Evolutionary conservation across 2,888 invertebrate species (phyloP), one percentile per base, ranked within the genome.

Genomic region (Listrodromus nycthemerus): DNA sequence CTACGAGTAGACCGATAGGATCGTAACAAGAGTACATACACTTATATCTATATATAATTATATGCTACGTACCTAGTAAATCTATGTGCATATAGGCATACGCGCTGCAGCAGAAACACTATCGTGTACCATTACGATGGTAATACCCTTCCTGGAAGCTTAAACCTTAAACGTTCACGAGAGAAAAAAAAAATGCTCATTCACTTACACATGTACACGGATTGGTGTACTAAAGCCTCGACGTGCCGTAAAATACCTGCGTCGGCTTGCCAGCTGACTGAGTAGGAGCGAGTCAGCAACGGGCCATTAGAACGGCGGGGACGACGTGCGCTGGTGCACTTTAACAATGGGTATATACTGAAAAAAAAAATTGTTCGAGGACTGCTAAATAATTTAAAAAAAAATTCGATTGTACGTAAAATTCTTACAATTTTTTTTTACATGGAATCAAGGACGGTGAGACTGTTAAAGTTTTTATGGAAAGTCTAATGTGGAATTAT

Each of bases 181-280:
- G 21, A 27, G 58, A 24, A 6, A 16, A 30, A 30, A 58, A 61
- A 61, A 61, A 61, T n/a, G 30, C 13, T 30, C 58, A 61, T 30
- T 61, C 27, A 6, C 58, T 27, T 48, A 7, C 24, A 24, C 27
- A 50, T 16, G 16, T 24, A 24, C 24, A 48, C 45, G 21, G 13
- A 16, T 30, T 2, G 27, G 27, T 30, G 58, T 61, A 27, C 41
- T 16, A 41, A 41, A 27, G 30, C 67, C 67, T 61, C 67, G 61
- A 19, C 80, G 74, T 63, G 67, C 37, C 66, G 80, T 80, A 74
- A 67, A 80, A 80, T 74, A 73, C 58, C 67, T 33, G 37, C 73
- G 73, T 80, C 80, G 61, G 80, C 66, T 80, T 74, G 37, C 73
- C 73, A 74, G 73, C 66, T 80, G 80, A 80, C 67, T 74, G 66